These are phyloP conservation scores for Clivina fossor DNA, from an alignment of 2,888 invertebrate species.

Conservation along the genomic window DNA sequence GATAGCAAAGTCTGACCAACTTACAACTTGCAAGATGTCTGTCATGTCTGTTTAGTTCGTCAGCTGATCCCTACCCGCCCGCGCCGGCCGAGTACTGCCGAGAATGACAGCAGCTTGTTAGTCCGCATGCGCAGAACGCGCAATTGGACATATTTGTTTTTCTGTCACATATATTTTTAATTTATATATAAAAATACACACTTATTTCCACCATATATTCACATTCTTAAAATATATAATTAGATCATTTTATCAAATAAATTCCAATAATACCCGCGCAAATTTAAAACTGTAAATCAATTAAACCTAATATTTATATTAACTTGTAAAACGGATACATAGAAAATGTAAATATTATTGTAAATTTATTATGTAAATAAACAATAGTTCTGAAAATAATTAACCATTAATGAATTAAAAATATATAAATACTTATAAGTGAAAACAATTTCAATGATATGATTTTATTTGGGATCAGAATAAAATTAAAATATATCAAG, in stretches of 20 bases:
- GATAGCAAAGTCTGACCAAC: conserved; percentile 41
- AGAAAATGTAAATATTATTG: no score
- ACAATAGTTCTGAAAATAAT: no score
- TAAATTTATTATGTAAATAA: no score
- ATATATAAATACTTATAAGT: no score
- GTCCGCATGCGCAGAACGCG: conserved; percentile 16
- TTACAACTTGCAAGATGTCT: conserved; percentile 51
- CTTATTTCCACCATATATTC: background rate
- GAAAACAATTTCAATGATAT: no score
- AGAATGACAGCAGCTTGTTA: conserved; percentile 16
- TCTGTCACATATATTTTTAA: background rate
- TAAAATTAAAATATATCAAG: no score
- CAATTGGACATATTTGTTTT: background rate
- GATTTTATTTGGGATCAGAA: no score
- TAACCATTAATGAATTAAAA: no score
- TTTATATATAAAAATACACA: background rate
- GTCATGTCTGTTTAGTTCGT: conserved; percentile 50
- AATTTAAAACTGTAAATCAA: background rate
- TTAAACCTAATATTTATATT: no score
- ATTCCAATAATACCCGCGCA: background rate
- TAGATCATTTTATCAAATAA: background rate
- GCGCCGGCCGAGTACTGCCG: conserved; percentile 34
- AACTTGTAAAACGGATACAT: no score
- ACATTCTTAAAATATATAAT: background rate
- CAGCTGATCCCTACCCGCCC: conserved; percentile 51